Evolutionary conservation across 2,113 vertebrate species (phyloP).

Genomic region (Myocastor coypus): DNA sequence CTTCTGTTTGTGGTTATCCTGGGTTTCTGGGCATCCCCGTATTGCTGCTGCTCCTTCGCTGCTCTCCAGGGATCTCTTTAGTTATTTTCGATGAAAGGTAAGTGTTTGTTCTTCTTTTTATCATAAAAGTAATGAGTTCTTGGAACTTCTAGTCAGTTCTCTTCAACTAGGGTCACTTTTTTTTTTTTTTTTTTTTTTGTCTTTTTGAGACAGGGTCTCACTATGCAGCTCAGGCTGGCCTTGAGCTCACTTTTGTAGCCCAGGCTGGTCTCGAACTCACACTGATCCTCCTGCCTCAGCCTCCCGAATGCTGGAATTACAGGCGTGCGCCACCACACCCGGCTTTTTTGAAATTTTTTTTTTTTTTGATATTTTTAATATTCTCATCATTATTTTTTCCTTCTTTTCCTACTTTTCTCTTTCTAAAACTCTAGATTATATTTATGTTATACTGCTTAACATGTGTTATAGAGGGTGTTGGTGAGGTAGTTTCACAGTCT

Average conservation of each 20-base stretch:
- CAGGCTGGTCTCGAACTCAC: too few species aligned
- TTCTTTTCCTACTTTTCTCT: neutral
- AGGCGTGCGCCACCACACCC: too few species aligned
- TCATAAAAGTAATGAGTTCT: neutral
- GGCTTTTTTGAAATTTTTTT: neutral
- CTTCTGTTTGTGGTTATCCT: neutral
- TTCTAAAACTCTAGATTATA: neutral
- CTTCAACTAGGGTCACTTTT: neutral
- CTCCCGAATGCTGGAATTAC: too few species aligned
- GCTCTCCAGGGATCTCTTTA: neutral
- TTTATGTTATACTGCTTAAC: neutral
- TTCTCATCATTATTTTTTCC: neutral
- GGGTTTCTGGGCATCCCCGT: neutral
- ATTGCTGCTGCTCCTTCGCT: neutral
- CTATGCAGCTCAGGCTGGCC: too few species aligned
- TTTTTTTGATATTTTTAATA: neutral
- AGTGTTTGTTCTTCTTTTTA: neutral
- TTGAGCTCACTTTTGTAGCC: too few species aligned
- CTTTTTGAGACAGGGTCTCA: too few species aligned
- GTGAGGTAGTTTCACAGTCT: too few species aligned
- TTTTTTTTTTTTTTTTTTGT: neutral
- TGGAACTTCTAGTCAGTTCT: neutral
- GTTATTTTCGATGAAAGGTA: neutral
- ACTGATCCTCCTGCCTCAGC: too few species aligned
- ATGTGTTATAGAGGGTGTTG: neutral